These are phyloP conservation scores for Acleris holmiana DNA, from an alignment of 2,888 invertebrate species.

Conservation along the genomic window DNA sequence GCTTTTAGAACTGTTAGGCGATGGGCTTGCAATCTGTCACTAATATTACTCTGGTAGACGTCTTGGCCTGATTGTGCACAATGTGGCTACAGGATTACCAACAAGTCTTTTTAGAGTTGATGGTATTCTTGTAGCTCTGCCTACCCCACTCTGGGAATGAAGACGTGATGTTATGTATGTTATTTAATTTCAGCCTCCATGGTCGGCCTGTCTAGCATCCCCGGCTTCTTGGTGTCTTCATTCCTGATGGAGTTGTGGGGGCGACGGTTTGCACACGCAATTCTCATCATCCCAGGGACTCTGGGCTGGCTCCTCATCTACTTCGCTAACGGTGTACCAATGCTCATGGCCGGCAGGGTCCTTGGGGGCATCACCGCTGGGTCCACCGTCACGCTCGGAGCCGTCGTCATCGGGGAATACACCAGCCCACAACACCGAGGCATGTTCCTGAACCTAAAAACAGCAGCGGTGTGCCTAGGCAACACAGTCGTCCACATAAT, in stretches of 20 bases:
- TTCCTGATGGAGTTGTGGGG: conserved; percentile 53
- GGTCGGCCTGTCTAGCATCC: conserved; percentile 49
- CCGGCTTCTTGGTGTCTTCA: conserved; percentile 54
- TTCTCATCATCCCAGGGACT: conserved; percentile 41
- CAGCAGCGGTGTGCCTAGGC: conserved; percentile 41
- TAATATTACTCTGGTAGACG: too few species aligned
- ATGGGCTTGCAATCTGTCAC: too few species aligned
- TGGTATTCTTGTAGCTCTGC: too few species aligned
- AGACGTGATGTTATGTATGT: too few species aligned
- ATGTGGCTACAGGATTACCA: too few species aligned
- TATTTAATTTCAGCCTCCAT: conserved; percentile 53
- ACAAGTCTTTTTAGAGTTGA: too few species aligned
- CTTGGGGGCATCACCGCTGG: conserved; percentile 45
- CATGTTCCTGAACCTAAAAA: conserved; percentile 47
- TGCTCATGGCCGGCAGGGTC: conserved; percentile 47
- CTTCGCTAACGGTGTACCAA: conserved; percentile 43
- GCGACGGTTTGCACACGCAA: conserved; percentile 46
- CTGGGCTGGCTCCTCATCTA: conserved; percentile 47
- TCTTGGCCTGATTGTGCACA: too few species aligned
- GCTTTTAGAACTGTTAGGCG: too few species aligned
- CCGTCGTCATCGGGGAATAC: conserved; percentile 49
- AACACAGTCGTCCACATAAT: conserved; percentile 44
- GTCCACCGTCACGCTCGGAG: conserved; percentile 43
- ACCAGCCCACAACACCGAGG: conserved; percentile 47
- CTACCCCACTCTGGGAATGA: too few species aligned